Percentiles rank a stretch among this genome's conserved stretches.
phyloP scores from a whole-genome alignment of 2,888 invertebrate genomes.

The Bembecia ichneumoniformis region DNA sequence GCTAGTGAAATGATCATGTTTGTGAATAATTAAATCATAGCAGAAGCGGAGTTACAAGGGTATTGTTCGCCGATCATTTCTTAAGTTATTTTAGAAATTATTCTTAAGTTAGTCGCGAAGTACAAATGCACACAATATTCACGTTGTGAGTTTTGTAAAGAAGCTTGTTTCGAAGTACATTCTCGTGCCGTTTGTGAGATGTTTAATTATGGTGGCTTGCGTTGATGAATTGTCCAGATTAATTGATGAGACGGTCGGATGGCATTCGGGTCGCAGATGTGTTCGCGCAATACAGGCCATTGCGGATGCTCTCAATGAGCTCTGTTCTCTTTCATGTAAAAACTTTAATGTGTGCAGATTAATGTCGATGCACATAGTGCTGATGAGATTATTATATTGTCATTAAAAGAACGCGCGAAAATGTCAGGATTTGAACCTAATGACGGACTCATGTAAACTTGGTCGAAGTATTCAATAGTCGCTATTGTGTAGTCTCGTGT shows the following conservation, averaged over 20 bases:
- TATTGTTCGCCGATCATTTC: too few relatives aligned
- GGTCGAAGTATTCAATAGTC: too few relatives aligned
- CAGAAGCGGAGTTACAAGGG: too few relatives aligned
- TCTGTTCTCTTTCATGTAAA: conserved; percentile 36
- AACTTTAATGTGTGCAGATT: conserved; percentile 33
- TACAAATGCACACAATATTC: too few relatives aligned
- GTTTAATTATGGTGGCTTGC: conserved; percentile 35
- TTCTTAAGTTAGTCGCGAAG: too few relatives aligned
- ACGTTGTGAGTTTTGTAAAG: too few relatives aligned
- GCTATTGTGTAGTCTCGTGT: too few relatives aligned
- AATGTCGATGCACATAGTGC: conserved; percentile 12
- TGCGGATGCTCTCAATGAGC: conserved; percentile 47
- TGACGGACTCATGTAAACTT: background rate
- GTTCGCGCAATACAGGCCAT: conserved; percentile 30
- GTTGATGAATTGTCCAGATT: conserved; percentile 60
- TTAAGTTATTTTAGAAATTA: too few relatives aligned
- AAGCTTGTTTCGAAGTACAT: conserved; percentile 10
- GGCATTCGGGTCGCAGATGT: conserved; percentile 62
- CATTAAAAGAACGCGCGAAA: background rate
- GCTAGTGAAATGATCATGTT: too few relatives aligned
- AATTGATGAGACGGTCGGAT: conserved; percentile 48
- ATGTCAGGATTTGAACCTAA: background rate
- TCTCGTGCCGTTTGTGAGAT: conserved; percentile 14
- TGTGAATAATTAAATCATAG: too few relatives aligned
- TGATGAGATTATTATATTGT: background rate